Evolutionary conservation across 2,113 vertebrate species (phyloP).

Genomic region (Catharus fuscescens): DNA sequence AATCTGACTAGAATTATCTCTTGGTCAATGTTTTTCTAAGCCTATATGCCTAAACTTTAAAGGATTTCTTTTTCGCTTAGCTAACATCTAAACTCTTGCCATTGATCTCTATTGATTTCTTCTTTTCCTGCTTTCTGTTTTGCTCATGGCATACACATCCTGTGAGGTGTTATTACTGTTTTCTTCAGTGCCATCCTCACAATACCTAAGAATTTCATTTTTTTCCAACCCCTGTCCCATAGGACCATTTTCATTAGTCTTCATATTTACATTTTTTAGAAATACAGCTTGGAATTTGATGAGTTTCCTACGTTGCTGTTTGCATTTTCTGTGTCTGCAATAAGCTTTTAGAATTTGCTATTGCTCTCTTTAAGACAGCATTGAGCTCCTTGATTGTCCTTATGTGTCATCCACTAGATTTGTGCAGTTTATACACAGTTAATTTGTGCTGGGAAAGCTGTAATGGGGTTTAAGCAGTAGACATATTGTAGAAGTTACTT

Average conservation of each 20-base stretch:
- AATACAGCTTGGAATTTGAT: not conserved
- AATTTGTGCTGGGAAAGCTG: conserved; percentile 5
- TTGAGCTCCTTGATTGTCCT: conserved; percentile 28
- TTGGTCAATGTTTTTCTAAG: not conserved
- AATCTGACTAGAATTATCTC: not conserved
- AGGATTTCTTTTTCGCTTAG: not conserved
- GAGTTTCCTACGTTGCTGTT: not conserved
- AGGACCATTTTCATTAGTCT: not conserved
- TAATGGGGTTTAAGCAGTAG: conserved; percentile 22
- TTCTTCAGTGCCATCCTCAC: not conserved
- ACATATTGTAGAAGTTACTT: conserved; percentile 20
- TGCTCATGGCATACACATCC: not conserved
- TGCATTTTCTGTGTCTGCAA: not conserved
- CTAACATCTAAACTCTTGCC: not conserved
- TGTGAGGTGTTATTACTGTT: not conserved
- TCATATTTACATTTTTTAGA: not conserved
- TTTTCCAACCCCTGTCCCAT: accelerated
- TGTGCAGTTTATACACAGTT: conserved; percentile 23
- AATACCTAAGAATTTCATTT: not conserved
- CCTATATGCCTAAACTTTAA: not conserved
- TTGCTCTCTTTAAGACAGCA: not conserved
- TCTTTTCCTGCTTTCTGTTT: not conserved
- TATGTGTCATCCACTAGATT: conserved; percentile 34
- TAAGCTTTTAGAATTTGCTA: not conserved
- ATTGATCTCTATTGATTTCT: not conserved